phyloP scores from a whole-genome alignment of 2,113 vertebrate species.

The Mormyrus iriodes region DNA sequence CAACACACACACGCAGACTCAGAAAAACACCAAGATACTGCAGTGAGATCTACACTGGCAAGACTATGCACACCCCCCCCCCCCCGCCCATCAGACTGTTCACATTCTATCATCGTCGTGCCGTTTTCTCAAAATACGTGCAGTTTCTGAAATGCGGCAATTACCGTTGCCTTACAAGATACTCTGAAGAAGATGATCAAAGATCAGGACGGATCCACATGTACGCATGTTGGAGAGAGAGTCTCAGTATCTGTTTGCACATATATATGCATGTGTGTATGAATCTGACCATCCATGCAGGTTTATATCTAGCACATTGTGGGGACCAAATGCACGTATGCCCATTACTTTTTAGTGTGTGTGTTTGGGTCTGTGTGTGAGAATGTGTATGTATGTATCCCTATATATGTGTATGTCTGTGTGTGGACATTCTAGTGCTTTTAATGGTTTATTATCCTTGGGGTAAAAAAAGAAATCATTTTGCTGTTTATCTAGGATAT shows the following conservation, averaged over 20 bases:
- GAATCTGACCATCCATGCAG: not conserved
- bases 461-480: slow-evolving; percentile 53
- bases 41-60: not conserved
- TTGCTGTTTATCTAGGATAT: slow-evolving; percentile 57
- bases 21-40: not conserved
- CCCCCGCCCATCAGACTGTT: not conserved
- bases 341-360: not conserved
- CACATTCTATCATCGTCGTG: not conserved
- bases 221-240: not conserved
- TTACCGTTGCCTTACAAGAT: not conserved
- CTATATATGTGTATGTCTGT: not conserved
- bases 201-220: not conserved
- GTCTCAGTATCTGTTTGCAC: not conserved
- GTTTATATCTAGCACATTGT: not conserved
- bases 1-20: not conserved
- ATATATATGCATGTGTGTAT: not conserved
- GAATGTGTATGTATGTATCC: not conserved
- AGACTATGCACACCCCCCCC: not conserved
- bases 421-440: slow-evolving; percentile 42
- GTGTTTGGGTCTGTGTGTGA: not conserved
- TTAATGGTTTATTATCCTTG: slow-evolving; percentile 53
- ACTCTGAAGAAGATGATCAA: not conserved
- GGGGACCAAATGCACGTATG: too few species aligned
- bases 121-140: not conserved
- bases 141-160: not conserved